Conservation (phyloP, 2,888 invertebrate species). For the Belgica antarctica region DNA sequence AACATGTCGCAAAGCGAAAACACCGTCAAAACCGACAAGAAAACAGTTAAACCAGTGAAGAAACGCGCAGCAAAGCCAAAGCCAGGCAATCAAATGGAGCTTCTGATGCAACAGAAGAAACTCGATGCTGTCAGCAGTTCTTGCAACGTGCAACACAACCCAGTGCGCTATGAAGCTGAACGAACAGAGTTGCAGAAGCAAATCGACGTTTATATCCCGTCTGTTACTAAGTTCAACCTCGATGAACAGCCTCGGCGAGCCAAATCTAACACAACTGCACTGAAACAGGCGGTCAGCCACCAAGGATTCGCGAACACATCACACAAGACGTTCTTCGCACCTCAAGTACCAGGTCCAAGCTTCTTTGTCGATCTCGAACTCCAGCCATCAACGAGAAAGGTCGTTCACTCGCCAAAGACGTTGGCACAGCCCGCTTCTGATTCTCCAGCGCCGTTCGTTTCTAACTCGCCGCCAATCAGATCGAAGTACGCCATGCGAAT, state of each 20-base stretch:
- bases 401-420: not conserved
- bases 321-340: not conserved
- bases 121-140: not conserved
- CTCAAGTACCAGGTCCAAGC: not conserved
- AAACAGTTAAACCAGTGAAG: not conserved
- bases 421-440: not conserved
- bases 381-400: no score
- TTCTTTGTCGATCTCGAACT: no score
- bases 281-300: not conserved
- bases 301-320: not conserved
- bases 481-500: not conserved
- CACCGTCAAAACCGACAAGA: not conserved
- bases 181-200: not conserved
- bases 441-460: not conserved
- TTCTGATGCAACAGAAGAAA: not conserved
- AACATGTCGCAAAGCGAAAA: not conserved
- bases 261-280: not conserved
- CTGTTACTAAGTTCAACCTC: not conserved
- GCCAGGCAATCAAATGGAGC: not conserved
- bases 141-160: not conserved
- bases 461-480: not conserved
- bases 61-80: not conserved
- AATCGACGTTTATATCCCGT: not conserved
- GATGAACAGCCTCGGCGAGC: not conserved
- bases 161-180: not conserved